Conservation (phyloP, 2,797 vertebrate species). For the Tarsius wallacei region DNA sequence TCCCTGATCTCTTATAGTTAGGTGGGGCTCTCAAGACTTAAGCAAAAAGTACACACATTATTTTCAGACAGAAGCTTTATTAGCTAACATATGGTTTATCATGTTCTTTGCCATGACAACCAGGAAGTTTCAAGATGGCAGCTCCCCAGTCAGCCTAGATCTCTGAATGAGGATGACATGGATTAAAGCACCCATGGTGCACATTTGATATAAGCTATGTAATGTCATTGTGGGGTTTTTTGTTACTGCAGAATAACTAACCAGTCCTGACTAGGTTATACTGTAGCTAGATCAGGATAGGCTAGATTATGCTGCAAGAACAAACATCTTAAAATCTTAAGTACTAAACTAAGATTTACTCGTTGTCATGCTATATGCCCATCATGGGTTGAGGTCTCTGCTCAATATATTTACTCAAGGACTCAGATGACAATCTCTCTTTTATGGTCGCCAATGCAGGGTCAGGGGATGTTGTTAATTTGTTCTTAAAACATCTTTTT, state of each 20-base stretch:
- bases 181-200: background rate
- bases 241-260: background rate
- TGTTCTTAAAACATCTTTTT: background rate
- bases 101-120: background rate
- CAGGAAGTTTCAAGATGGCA: background rate
- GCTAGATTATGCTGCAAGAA: background rate
- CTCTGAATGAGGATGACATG: background rate
- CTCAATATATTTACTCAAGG: background rate
- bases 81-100: background rate
- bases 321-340: background rate
- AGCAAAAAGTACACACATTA: background rate
- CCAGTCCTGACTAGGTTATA: background rate
- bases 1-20: background rate
- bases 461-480: background rate
- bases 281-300: background rate
- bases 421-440: background rate
- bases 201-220: background rate
- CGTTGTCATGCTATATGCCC: background rate
- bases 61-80: background rate
- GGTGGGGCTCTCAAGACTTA: background rate
- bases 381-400: background rate
- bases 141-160: background rate
- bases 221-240: background rate
- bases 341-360: background rate
- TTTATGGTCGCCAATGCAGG: background rate